Percentiles rank a stretch among this genome's conserved stretches.
These are phyloP conservation scores for Heliconius himera DNA, from an alignment of 1,140 invertebrate genomes.

Conservation along the genomic window DNA sequence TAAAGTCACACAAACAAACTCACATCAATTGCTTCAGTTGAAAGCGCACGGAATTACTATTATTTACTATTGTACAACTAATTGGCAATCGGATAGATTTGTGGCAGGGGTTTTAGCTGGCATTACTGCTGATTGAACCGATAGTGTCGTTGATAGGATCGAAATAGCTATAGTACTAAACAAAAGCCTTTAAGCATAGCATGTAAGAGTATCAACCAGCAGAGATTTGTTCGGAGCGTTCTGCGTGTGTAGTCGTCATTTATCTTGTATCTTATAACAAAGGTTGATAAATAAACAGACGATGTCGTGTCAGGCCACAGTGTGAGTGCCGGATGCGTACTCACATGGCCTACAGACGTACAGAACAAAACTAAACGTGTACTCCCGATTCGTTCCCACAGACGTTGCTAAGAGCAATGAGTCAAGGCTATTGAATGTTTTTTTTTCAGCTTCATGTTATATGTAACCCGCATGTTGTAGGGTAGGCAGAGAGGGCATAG, in stretches of 20 bases:
- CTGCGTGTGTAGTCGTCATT: slow-evolving; percentile 46
- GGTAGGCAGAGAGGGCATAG: too few species aligned
- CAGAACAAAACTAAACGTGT: slow-evolving; percentile 58
- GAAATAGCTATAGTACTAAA: slow-evolving; percentile 14
- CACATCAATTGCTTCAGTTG: background rate
- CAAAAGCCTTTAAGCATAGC: background rate
- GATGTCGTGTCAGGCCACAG: slow-evolving; percentile 48
- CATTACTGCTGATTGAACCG: slow-evolving; percentile 19
- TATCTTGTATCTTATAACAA: slow-evolving; percentile 52
- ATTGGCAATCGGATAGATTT: slow-evolving; percentile 23
- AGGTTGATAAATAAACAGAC: slow-evolving; percentile 59
- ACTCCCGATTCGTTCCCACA: slow-evolving; percentile 70
- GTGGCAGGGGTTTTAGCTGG: slow-evolving; percentile 21
- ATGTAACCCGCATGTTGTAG: too few species aligned
- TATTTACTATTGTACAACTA: slow-evolving; percentile 23
- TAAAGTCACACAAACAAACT: background rate
- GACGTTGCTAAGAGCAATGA: slow-evolving; percentile 61
- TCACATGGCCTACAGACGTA: slow-evolving; percentile 73
- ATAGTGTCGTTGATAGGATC: slow-evolving; percentile 22
- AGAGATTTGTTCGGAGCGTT: slow-evolving; percentile 20
- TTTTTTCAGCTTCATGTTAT: too few species aligned
- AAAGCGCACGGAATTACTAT: slow-evolving; percentile 1
- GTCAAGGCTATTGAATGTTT: slow-evolving; percentile 62
- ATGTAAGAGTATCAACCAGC: background rate
- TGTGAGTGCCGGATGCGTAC: slow-evolving; percentile 65